Evolutionary conservation across 2,797 vertebrate species (phyloP).

Genomic region (Ispidina lecontei): DNA sequence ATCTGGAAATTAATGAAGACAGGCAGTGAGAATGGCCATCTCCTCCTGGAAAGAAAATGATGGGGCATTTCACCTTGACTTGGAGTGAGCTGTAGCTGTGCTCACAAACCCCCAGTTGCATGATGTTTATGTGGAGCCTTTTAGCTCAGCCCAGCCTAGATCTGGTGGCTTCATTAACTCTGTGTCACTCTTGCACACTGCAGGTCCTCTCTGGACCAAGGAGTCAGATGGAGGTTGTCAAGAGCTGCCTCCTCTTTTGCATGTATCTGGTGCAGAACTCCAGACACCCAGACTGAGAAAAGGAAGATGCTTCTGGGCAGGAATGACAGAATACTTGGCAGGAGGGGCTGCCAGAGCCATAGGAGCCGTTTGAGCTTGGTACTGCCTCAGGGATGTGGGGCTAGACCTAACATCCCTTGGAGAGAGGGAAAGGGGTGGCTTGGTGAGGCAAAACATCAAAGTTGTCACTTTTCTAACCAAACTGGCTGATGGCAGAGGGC

Average conservation of each 20-base stretch:
- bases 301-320: background rate
- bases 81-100: background rate
- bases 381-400: background rate
- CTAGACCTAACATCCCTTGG: background rate
- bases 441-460: background rate
- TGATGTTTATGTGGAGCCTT: background rate
- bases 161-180: background rate
- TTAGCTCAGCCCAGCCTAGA: background rate
- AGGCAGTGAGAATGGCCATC: background rate
- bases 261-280: background rate
- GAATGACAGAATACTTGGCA: background rate
- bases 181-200: background rate
- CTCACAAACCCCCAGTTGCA: fast-evolving
- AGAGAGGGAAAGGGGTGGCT: background rate
- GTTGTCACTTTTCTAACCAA: background rate
- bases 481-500: background rate
- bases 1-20: background rate
- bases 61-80: background rate
- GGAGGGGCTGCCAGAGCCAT: background rate
- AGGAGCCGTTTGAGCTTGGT: background rate
- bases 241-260: background rate
- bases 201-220: fast-evolving
- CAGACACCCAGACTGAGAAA: fast-evolving
- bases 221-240: background rate
- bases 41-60: background rate